phyloP scores from a whole-genome alignment of 2,113 vertebrate genomes.

The Phaethornis superciliosus region DNA sequence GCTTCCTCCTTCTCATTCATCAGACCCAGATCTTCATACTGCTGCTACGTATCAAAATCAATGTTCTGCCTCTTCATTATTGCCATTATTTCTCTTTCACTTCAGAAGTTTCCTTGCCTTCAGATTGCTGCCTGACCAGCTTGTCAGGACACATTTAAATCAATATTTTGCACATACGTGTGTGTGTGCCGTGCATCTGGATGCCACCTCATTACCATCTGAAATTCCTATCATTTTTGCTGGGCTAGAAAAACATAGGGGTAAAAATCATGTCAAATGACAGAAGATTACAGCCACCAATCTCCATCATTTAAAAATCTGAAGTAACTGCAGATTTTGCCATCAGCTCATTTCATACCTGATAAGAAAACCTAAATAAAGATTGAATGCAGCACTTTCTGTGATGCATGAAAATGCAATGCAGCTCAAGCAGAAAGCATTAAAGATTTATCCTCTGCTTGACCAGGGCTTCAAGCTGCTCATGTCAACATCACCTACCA shows the following conservation, averaged over 20 bases:
- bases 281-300: slow-evolving; percentile 57
- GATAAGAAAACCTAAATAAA: slow-evolving; percentile 69
- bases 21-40: neutral
- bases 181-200: slow-evolving; percentile 12
- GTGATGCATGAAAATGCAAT: slow-evolving; percentile 58
- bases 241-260: neutral
- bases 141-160: slow-evolving; percentile 55
- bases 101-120: slow-evolving; percentile 52
- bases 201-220: slow-evolving; percentile 49
- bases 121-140: slow-evolving; percentile 34
- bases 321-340: slow-evolving; percentile 66
- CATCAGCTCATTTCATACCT: slow-evolving; percentile 69
- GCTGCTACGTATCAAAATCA: slow-evolving; percentile 61
- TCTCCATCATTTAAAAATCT: slow-evolving; percentile 64
- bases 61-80: slow-evolving; percentile 62
- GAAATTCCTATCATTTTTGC: slow-evolving; percentile 8
- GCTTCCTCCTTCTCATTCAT: slow-evolving; percentile 12
- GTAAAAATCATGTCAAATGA: slow-evolving; percentile 56
- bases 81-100: slow-evolving; percentile 51
- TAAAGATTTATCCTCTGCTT: slow-evolving; percentile 42
- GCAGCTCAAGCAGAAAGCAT: slow-evolving; percentile 52
- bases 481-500: neutral
- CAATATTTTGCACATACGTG: neutral
- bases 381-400: slow-evolving; percentile 62
- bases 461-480: neutral